Evolutionary conservation across 2,888 invertebrate genomes (phyloP).

Genomic region (Chirona hameri): DNA sequence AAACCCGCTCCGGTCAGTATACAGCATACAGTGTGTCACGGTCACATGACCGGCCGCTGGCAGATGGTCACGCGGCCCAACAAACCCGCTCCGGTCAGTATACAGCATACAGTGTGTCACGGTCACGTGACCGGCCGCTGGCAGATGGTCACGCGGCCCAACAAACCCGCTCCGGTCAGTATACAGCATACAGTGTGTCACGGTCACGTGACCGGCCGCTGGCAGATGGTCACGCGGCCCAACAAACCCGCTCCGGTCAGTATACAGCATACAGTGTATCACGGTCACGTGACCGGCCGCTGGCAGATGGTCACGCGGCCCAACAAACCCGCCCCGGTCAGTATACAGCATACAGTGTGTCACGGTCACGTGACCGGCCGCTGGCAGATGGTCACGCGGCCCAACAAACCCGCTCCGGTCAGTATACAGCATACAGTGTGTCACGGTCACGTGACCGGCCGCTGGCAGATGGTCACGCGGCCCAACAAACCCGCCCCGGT

Average conservation of each 20-base stretch:
- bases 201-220: slow-evolving; percentile 80
- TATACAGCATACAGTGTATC: slow-evolving; percentile 57
- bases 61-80: slow-evolving; percentile 71
- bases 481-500: slow-evolving; percentile 62
- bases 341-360: too few species aligned
- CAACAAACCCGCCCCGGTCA: slow-evolving; percentile 64
- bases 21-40: slow-evolving; percentile 64
- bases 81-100: slow-evolving; percentile 62
- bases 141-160: slow-evolving; percentile 76
- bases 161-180: slow-evolving; percentile 62
- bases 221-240: slow-evolving; percentile 81
- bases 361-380: slow-evolving; percentile 84
- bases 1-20: slow-evolving; percentile 62
- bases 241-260: slow-evolving; percentile 62
- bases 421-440: too few species aligned
- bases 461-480: slow-evolving; percentile 90
- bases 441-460: too few species aligned
- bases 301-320: slow-evolving; percentile 85
- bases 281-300: slow-evolving; percentile 79
- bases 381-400: slow-evolving; percentile 86
- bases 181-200: slow-evolving; percentile 61
- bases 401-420: slow-evolving; percentile 63
- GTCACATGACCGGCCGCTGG: slow-evolving; percentile 85
- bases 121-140: slow-evolving; percentile 85
- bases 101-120: slow-evolving; percentile 61